These are phyloP conservation scores for Haliclona indistincta DNA, from an alignment of 37 sponge, comb jelly and placozoan genomes.

Conservation along the genomic window DNA sequence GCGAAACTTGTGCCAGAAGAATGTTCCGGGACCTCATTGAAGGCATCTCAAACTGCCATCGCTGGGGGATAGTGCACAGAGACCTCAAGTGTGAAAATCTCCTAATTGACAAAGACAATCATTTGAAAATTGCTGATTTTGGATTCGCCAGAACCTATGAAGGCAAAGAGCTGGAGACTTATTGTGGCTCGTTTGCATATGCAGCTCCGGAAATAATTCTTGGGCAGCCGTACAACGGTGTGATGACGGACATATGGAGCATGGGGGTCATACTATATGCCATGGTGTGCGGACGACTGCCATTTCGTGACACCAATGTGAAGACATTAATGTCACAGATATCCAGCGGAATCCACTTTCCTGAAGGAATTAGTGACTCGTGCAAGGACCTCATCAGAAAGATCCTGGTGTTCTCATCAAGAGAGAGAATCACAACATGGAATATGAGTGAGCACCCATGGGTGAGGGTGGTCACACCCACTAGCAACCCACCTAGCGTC, in stretches of 20 bases:
- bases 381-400: slow-evolving; percentile 31
- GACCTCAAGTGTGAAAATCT: slow-evolving; percentile 95
- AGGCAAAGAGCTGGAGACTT: slow-evolving; percentile 55
- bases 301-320: slow-evolving; percentile 85
- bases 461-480: slow-evolving; percentile 36
- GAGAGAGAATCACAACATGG: slow-evolving; percentile 30
- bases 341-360: slow-evolving; percentile 43
- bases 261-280: slow-evolving; percentile 92
- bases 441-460: slow-evolving; percentile 55
- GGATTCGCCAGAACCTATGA: slow-evolving; percentile 73
- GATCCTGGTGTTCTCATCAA: slow-evolving; percentile 32
- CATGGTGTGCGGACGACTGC: slow-evolving; percentile 84
- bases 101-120: slow-evolving; percentile 60
- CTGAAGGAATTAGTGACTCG: slow-evolving; percentile 33
- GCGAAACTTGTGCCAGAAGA: slow-evolving; percentile 68
- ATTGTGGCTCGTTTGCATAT: slow-evolving; percentile 95
- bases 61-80: slow-evolving; percentile 78
- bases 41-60: slow-evolving; percentile 75
- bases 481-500: no score
- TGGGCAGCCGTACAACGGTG: slow-evolving; percentile 86
- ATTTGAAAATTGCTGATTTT: slow-evolving; percentile 83
- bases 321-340: slow-evolving; percentile 77
- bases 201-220: slow-evolving; percentile 92
- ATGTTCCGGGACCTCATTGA: slow-evolving; percentile 70
- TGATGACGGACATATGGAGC: slow-evolving; percentile 91